Evolutionary conservation across 2,113 vertebrate genomes (phyloP).

Genomic region (Leptodactylus fuscus): DNA sequence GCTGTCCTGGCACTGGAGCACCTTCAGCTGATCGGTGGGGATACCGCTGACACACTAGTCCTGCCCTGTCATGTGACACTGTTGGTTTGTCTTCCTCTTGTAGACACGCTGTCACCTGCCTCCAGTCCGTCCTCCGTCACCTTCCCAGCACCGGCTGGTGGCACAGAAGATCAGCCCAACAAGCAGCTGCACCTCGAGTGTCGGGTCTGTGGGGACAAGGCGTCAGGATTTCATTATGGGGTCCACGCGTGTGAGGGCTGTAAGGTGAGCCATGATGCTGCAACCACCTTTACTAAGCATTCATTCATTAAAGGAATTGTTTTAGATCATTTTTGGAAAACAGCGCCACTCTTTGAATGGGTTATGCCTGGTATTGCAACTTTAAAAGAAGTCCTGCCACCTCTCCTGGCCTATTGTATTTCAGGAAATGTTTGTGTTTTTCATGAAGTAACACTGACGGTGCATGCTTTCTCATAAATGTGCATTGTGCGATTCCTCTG

Average conservation of each 20-base stretch:
- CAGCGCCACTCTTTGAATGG: not conserved
- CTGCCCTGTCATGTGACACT: not conserved
- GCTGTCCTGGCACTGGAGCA: no score
- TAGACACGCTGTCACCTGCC: constrained; percentile 90
- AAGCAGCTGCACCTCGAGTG: constrained; percentile 86
- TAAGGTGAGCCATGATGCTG: constrained; percentile 82
- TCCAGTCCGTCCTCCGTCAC: constrained; percentile 87
- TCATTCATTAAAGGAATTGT: not conserved
- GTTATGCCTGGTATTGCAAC: not conserved
- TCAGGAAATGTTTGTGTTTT: no score
- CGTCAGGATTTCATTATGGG: constrained; percentile 97
- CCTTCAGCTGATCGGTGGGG: no score
- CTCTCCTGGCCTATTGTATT: no score
- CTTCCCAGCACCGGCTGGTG: constrained; percentile 66
- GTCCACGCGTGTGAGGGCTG: constrained; percentile 98
- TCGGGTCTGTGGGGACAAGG: constrained; percentile 92
- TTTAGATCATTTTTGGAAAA: not conserved
- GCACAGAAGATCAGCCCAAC: constrained; percentile 73
- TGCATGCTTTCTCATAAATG: no score
- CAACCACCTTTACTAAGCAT: not conserved
- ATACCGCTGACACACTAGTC: no score
- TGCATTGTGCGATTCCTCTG: no score
- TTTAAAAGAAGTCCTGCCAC: not conserved
- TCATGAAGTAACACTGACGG: no score
- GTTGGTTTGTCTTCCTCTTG: constrained; percentile 27